These are phyloP conservation scores for Anorthoa munda DNA, from an alignment of 2,888 invertebrate genomes.

Conservation along the genomic window DNA sequence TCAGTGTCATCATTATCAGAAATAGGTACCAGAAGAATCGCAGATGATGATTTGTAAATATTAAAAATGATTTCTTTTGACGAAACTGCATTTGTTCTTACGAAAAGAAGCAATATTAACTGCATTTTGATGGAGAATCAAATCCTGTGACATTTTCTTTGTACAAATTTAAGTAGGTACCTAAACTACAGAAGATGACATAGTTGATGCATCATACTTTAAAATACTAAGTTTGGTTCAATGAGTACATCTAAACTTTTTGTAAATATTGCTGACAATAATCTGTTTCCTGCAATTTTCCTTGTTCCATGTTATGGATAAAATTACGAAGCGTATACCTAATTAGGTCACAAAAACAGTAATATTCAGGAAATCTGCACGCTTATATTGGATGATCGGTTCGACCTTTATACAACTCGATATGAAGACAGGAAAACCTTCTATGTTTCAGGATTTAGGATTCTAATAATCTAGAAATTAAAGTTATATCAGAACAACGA, in stretches of 20 bases:
- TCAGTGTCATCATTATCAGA: too few relatives aligned
- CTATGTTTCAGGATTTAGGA: too few relatives aligned
- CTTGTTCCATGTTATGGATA: slow-evolving; percentile 3
- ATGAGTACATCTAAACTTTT: background rate
- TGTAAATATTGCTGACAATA: background rate
- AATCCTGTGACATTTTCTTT: too few relatives aligned
- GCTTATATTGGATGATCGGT: background rate
- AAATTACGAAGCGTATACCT: background rate
- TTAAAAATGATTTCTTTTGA: background rate
- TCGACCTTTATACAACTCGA: background rate
- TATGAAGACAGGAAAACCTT: background rate
- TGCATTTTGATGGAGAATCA: background rate
- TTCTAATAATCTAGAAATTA: too few relatives aligned
- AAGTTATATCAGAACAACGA: too few relatives aligned
- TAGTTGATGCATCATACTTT: background rate
- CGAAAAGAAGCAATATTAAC: background rate
- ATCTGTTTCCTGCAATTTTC: background rate
- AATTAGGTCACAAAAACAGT: background rate
- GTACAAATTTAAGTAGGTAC: background rate
- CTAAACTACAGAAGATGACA: background rate
- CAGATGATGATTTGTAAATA: background rate
- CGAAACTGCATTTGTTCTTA: too few relatives aligned
- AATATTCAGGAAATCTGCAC: background rate
- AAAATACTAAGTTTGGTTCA: background rate
- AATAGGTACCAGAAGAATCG: background rate